Evolutionary conservation across 2,888 invertebrate species (phyloP).

Genomic region (Orgyia antiqua): DNA sequence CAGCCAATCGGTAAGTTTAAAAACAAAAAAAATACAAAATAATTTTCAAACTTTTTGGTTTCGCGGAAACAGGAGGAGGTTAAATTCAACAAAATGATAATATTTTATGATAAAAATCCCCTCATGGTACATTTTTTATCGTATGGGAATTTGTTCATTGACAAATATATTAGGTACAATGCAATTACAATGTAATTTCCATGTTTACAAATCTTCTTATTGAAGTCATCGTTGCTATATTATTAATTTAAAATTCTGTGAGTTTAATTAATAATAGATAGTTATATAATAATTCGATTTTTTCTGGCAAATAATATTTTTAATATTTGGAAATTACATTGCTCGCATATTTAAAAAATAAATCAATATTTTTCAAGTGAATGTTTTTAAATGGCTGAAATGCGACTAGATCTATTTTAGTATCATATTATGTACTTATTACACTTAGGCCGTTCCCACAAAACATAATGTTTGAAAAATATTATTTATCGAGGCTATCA

Average conservation of each 20-base stretch:
- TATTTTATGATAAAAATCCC: conserved; percentile 47
- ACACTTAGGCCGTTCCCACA: conserved; percentile 9
- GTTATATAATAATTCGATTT: too few species aligned
- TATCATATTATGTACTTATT: conserved; percentile 9
- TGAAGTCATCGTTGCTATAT: too few species aligned
- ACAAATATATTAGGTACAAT: conserved; percentile 3
- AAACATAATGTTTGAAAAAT: conserved; percentile 23
- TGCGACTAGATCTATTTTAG: conserved; percentile 7
- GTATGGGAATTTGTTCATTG: conserved; percentile 23
- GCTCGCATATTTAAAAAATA: conserved; percentile 23
- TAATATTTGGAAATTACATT: conserved; percentile 58
- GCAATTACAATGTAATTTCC: conserved; percentile 58
- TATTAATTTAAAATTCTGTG: too few species aligned
- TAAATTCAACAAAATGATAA: conserved; percentile 44
- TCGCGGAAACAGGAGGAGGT: conserved; percentile 75
- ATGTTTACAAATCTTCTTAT: too few species aligned
- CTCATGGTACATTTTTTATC: conserved; percentile 55
- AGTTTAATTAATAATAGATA: too few species aligned
- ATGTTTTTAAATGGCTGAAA: conserved; percentile 11
- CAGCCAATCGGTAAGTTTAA: conserved; percentile 28
- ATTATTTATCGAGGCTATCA: conserved; percentile 24
- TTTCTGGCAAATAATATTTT: conserved; percentile 2
- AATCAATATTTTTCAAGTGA: conserved; percentile 28
- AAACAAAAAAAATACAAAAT: conserved; percentile 33
- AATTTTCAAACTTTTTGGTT: conserved; percentile 37